phyloP scores from a whole-genome alignment of 1,140 invertebrate genomes.

The Spodoptera frugiperda region DNA sequence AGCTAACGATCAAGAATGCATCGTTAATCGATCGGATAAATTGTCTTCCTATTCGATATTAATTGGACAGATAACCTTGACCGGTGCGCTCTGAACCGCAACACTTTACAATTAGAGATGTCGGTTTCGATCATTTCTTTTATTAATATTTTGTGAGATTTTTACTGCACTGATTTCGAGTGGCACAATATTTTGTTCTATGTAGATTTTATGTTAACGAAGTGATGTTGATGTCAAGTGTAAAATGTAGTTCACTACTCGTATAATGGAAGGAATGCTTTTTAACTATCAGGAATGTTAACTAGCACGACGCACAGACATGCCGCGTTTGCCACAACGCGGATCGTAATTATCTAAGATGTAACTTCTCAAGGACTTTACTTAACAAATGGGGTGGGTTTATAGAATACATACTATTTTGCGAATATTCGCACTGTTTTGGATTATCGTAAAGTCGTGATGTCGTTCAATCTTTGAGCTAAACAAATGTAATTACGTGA shows the following conservation, averaged over 20 bases:
- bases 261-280: constrained; percentile 3
- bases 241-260: neutral
- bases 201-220: neutral
- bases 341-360: neutral
- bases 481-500: neutral
- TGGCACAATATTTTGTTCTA: neutral
- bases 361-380: neutral
- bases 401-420: neutral
- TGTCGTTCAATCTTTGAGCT: neutral
- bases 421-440: neutral
- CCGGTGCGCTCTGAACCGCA: neutral
- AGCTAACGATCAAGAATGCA: constrained; percentile 17
- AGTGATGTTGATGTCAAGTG: neutral
- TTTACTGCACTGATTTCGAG: neutral
- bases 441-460: too few species aligned
- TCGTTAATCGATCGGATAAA: constrained; percentile 3
- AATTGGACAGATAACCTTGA: constrained; percentile 32
- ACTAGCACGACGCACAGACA: neutral
- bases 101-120: neutral
- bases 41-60: constrained; percentile 31
- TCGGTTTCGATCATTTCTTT: neutral
- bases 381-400: neutral
- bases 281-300: constrained; percentile 1
- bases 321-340: neutral
- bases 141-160: neutral